Evolutionary conservation across 2,797 vertebrate genomes (phyloP).

Genomic region (Podargus strigoides): DNA sequence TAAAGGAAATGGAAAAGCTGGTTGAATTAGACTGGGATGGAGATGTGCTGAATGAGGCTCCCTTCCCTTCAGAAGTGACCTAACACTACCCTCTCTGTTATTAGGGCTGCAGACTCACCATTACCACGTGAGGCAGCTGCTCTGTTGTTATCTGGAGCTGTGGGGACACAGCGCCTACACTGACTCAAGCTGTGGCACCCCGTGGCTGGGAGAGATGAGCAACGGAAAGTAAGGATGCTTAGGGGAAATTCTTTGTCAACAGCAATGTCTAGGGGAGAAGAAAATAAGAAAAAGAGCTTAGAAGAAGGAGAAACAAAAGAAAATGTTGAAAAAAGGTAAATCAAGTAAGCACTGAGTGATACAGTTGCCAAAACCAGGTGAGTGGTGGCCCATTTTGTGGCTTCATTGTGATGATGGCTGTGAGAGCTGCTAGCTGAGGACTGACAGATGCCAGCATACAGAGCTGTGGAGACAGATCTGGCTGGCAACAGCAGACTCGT

Average conservation of each 20-base stretch:
- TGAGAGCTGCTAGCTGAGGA: background rate
- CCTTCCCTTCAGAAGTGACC: background rate
- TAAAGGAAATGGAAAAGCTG: background rate
- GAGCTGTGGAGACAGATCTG: background rate
- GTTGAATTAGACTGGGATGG: background rate
- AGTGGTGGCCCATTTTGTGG: background rate
- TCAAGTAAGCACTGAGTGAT: background rate
- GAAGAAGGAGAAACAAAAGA: background rate
- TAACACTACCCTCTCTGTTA: background rate
- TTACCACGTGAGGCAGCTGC: background rate
- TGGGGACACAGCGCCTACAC: background rate
- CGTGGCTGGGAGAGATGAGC: background rate
- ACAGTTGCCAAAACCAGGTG: background rate
- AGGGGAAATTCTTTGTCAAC: background rate
- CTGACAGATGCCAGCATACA: accelerated
- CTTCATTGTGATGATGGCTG: accelerated
- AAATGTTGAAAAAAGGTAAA: background rate
- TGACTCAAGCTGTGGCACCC: background rate
- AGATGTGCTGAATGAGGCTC: background rate
- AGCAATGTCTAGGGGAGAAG: background rate
- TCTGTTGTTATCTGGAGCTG: background rate
- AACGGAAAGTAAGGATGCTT: background rate
- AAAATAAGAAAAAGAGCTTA: background rate
- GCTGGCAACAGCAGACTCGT: background rate
- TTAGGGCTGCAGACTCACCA: background rate